phyloP scores from a whole-genome alignment of 2,888 invertebrate species.

The Plagodis dolabraria region DNA sequence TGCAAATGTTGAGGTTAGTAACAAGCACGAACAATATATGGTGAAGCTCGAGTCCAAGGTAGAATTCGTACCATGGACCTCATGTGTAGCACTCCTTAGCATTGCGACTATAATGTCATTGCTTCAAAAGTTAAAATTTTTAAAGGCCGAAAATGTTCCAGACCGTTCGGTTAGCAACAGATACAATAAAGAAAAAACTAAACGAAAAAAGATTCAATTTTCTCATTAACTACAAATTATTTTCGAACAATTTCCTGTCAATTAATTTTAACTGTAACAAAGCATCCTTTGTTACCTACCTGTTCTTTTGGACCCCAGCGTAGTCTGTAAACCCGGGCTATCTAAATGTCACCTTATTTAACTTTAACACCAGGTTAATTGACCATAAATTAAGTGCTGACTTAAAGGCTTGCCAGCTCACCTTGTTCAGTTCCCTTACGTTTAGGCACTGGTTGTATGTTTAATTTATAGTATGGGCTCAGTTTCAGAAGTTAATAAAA shows the following conservation, averaged over 20 bases:
- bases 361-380: constrained; percentile 80
- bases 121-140: no score
- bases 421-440: constrained; percentile 56
- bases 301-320: constrained; percentile 43
- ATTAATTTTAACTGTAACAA: constrained; percentile 11
- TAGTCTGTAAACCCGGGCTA: constrained; percentile 52
- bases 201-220: no score
- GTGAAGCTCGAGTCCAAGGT: no score
- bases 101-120: no score
- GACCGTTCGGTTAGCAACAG: no score
- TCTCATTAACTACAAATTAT: background rate
- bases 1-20: no score
- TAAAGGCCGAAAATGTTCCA: no score
- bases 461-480: constrained; percentile 10
- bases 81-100: no score
- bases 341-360: constrained; percentile 75
- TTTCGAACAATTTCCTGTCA: constrained; percentile 8
- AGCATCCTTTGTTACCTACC: constrained; percentile 11
- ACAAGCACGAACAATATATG: no score
- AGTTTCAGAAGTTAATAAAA: background rate
- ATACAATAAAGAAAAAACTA: no score
- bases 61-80: no score
- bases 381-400: constrained; percentile 80
- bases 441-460: constrained; percentile 34
- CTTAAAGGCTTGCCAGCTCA: constrained; percentile 69